Base-by-base conservation (phyloP, 2,113 vertebrate species). In the Nerophis lumbriciformis region DNA sequence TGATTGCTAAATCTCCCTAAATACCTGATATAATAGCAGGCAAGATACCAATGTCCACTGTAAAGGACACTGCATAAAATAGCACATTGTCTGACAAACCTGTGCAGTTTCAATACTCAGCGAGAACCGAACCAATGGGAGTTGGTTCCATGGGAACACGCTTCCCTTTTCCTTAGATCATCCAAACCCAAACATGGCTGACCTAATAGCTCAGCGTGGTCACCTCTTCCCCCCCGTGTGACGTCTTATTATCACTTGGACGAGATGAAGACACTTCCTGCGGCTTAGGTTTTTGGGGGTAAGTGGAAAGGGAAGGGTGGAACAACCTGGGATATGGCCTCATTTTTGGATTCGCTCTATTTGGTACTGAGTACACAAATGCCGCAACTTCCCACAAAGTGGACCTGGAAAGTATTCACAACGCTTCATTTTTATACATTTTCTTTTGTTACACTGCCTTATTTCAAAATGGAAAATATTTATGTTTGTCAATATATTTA, bases 241-340 rank as follows among this genome's bases (percentile, higher is more conserved):
- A 71, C 67, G 53, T 65, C 36, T 66, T 47, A 60, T 65, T 60
- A 68, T 64, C 72, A 64, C 49, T 69, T 39, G 64, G 70, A 77
- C 57, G 45, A 73, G 75, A 75, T 21, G 63, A 65, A 70, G 57
- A 51, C 36, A 8, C 56, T 75, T 53, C 72, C 75, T 21, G 44
- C 59, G 58, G 75, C 56, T 39, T 38, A 61, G 60, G 53, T 48
- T 71, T 76, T 14, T 57, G 38, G 65, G 59, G 65, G 59, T 50
- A 59, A 48, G 52, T 59, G 56, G 63, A 38, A 21, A 39, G 72
- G 54, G 71, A 64, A 64, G 58, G 57, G 45, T 72, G 57, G 7
- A 8, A 77, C 81, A 79, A 77, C 83, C 71, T 68, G 83, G 83
- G 83, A 85, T 80, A 78, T 87, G 83, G 52, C 85, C 85, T 87